Percentiles rank a stretch among this genome's conserved stretches.
These are phyloP conservation scores for Rhinopithecus roxellana DNA, from an alignment of 2,113 vertebrate species.

Conservation along the genomic window DNA sequence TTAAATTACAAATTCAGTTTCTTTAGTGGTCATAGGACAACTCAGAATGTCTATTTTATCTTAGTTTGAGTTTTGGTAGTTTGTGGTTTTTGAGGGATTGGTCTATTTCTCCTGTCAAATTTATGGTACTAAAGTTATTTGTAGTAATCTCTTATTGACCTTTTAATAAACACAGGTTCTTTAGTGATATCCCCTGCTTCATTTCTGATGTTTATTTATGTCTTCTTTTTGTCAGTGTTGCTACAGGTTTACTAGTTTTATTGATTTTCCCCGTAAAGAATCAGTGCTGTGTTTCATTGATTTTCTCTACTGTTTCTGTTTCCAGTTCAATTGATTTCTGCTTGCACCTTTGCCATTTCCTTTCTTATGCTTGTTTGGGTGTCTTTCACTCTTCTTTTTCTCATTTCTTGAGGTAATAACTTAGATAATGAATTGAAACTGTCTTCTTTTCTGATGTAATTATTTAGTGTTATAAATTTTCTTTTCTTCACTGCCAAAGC, in stretches of 20 bases:
- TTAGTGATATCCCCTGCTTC: background rate
- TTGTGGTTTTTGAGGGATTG: background rate
- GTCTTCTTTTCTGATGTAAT: background rate
- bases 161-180: background rate
- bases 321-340: constrained; percentile 33
- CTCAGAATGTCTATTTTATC: background rate
- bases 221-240: constrained; percentile 1
- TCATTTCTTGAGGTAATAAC: constrained; percentile 12
- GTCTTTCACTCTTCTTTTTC: constrained; percentile 21
- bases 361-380: background rate
- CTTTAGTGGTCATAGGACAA: background rate
- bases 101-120: constrained; percentile 21
- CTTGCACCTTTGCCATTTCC: background rate
- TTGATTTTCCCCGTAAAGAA: background rate
- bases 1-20: constrained; percentile 38
- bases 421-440: background rate
- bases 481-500: background rate
- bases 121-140: background rate
- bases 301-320: constrained; percentile 1
- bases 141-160: background rate
- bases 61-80: background rate
- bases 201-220: background rate
- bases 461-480: constrained; percentile 12
- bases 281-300: background rate
- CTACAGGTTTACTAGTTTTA: background rate